Evolutionary conservation across 2,888 invertebrate genomes (phyloP), one percentile per base, ranked within the genome.

Genomic region (Caradrina kadenii): DNA sequence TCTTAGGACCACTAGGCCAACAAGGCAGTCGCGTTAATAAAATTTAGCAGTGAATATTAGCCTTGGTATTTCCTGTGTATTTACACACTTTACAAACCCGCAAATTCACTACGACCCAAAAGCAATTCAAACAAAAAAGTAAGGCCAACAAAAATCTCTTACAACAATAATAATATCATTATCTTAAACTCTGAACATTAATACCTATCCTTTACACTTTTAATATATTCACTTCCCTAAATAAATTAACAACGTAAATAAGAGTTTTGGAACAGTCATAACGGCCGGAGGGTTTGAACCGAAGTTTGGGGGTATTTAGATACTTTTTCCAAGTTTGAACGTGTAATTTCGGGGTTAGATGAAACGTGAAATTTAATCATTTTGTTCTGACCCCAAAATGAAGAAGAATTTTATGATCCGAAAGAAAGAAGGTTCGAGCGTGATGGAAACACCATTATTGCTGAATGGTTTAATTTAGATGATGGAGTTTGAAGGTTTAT

Each of bases 171-270:
- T 77, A 73, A 70, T 87, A 85, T 81, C 85, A 87, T 86, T 84
- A 86, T 87, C 86, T 84, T 78, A 86, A 88, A 89, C 83, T 88
- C 84, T 19, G 66, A 73, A 83, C 89, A 89, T 91, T 87, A 88
- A 88, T 89, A n/a, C n/a, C n/a, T n/a, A 89, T 88, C 85, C 82
- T 87, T 86, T 84, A 87, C 85, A 76, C 86, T 76, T 80, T 79
- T 81, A 86, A 89, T 90, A 88, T 86, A 90, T 89, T 87, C 87
- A 88, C 86, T 89, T 87, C 82, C 84, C 85, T 83, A 87, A 91
- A 91, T 90, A 91, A 90, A 91, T 90, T 90, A 90, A 90, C 88
- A 86, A 76, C 66, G 88, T 88, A 90, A 91, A 91, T 91, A 91
- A 90, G 86, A 83, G 87, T 87, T 89, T 87, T 73, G 68, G 70